Percentiles rank a stretch among this genome's conserved stretches.
Evolutionary conservation across 2,888 invertebrate genomes (phyloP).

Genomic region (Ophion slaviceki): DNA sequence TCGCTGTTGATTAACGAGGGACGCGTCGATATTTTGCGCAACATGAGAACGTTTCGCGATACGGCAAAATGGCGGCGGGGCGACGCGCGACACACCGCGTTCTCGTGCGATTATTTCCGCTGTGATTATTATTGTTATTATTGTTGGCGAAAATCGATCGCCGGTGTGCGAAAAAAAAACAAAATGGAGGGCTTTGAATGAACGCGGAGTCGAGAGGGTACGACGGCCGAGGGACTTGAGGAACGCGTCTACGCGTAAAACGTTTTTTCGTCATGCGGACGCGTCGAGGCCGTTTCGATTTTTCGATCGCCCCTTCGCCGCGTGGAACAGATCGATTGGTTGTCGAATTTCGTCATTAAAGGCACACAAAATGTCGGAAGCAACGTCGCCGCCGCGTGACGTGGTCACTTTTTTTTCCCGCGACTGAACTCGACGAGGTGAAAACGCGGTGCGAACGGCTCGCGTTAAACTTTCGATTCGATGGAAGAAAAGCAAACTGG

Average conservation of each 20-base stretch:
- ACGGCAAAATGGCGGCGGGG: constrained; percentile 40
- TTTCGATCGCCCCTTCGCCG: not conserved
- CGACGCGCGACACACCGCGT: constrained; percentile 21
- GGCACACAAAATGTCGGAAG: not conserved
- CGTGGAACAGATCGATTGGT: constrained; percentile 15
- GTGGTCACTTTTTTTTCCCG: not conserved
- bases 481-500: not conserved
- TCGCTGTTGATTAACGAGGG: not conserved
- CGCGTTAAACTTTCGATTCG: not conserved
- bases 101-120: not conserved
- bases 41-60: constrained; percentile 14
- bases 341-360: not conserved
- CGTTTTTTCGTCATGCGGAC: constrained; percentile 7
- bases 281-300: not conserved
- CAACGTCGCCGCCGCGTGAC: not conserved
- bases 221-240: constrained; percentile 2
- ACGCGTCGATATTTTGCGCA: constrained; percentile 1
- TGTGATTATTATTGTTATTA: not conserved
- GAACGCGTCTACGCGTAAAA: not conserved
- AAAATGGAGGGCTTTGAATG: not conserved
- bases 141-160: constrained; percentile 3
- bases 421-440: not conserved
- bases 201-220: not conserved
- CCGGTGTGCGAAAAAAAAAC: not conserved
- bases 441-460: not conserved